Percentiles rank a stretch among this genome's conserved stretches.
phyloP scores from a whole-genome alignment of 2,113 vertebrate species.

The Erpornis zantholeuca region DNA sequence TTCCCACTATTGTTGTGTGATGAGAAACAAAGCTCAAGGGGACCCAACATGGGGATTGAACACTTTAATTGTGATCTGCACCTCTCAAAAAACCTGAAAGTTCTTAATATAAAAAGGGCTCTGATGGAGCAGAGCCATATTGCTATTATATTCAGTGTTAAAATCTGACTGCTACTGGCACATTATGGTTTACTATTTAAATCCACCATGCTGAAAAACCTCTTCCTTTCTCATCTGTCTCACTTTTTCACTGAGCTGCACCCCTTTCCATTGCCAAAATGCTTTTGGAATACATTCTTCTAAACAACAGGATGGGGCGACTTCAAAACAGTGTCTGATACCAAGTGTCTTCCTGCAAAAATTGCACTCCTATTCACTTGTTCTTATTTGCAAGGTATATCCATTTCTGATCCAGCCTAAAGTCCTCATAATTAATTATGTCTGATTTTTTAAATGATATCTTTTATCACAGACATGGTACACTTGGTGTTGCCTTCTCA shows the following conservation, averaged over 20 bases:
- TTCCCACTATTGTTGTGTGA: neutral
- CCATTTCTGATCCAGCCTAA: neutral
- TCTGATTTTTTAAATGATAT: neutral
- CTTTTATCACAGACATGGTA: neutral
- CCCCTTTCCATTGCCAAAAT: neutral
- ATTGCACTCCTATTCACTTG: neutral
- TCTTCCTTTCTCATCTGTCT: neutral
- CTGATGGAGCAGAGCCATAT: neutral
- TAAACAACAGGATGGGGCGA: neutral
- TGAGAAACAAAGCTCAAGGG: neutral
- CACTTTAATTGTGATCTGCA: neutral
- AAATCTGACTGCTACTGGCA: slow-evolving; percentile 10
- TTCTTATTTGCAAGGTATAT: neutral
- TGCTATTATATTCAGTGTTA: slow-evolving; percentile 31
- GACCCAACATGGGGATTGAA: neutral
- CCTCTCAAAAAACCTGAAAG: neutral
- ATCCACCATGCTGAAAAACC: neutral
- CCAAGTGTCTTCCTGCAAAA: neutral
- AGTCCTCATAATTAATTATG: neutral
- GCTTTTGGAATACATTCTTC: neutral
- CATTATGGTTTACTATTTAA: slow-evolving; percentile 7
- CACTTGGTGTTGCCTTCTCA: neutral
- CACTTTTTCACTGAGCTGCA: neutral
- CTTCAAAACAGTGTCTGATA: neutral
- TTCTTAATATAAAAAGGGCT: neutral